Base-by-base conservation (phyloP, 2,888 invertebrate genomes). In the Temnothorax unifasciatus region DNA sequence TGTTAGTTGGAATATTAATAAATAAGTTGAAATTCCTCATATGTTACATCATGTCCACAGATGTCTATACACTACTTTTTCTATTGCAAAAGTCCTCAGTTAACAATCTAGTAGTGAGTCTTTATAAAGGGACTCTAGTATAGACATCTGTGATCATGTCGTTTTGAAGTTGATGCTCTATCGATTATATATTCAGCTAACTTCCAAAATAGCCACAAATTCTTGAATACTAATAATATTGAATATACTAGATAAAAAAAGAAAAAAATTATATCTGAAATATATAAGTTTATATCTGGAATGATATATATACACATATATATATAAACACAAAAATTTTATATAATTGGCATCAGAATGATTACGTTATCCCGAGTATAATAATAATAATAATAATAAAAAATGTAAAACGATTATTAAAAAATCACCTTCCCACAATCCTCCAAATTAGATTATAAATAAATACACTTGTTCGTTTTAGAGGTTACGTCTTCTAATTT, bases 401-500 rank as follows among this genome's bases (percentile, higher is more conserved):
- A 47, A 63, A 63, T 38, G 50, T 38, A 50, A 21, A 50, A 50
- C 34, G 9, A 18, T 50, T 21, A 41, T 38, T 44, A 61, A 21
- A 64, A 76, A 52, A n/a, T 44, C 5, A 41, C 0, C 8, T 77
- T 54, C 0, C 8, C 8, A 41, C 25, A 9, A 9, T 21, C 2
- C 18, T 52, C n/a, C 4, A 57, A 57, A n/a, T 44, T 57, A 38
- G 5, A 34, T 69, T 38, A 38, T 81, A 59, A 54, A 73, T 81
- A 71, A 57, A 61, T 41, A 73, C 21, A 75, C 15, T 15, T 41
- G 6, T 50, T 75, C 13, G 8, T 61, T 81, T 59, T 15, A 25
- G 47, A 81, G 81, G 61, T 81, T 81, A 81, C 38, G 38, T 52
- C 18, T 73, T 54, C 3, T 41, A 59, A 57, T 50, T 81, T 71